These are phyloP conservation scores for Grantiella picta DNA, from an alignment of 2,113 vertebrate species.

Conservation along the genomic window DNA sequence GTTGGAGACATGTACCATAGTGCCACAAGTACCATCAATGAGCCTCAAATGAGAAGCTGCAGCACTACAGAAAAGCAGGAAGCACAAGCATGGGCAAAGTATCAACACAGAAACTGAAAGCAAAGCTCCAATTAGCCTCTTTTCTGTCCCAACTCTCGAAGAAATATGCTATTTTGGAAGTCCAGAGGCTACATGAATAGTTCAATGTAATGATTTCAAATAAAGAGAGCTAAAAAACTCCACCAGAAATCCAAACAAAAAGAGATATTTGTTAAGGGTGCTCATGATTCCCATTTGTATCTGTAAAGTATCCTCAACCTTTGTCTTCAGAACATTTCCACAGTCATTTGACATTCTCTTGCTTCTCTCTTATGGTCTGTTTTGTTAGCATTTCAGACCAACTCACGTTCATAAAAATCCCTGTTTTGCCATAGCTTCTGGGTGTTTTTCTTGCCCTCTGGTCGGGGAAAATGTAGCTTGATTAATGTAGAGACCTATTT, in stretches of 20 bases:
- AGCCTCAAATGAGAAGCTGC: not conserved
- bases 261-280: not conserved
- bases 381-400: not conserved
- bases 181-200: not conserved
- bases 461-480: not conserved
- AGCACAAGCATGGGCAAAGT: not conserved
- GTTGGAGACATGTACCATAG: not conserved
- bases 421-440: not conserved
- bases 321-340: not conserved
- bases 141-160: not conserved
- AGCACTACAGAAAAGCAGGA: not conserved
- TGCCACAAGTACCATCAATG: not conserved
- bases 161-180: not conserved
- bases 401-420: not conserved
- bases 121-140: not conserved
- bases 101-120: not conserved
- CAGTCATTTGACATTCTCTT: not conserved
- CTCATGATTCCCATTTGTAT: not conserved
- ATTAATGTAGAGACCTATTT: not conserved
- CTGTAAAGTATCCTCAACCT: not conserved
- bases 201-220: not conserved
- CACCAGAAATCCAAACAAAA: not conserved
- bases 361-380: not conserved
- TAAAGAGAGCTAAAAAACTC: not conserved
- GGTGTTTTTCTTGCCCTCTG: not conserved